Percentiles rank a stretch among this genome's conserved stretches.
Conservation (phyloP, 2,797 vertebrate species). For the Hemitrygon akajei region DNA sequence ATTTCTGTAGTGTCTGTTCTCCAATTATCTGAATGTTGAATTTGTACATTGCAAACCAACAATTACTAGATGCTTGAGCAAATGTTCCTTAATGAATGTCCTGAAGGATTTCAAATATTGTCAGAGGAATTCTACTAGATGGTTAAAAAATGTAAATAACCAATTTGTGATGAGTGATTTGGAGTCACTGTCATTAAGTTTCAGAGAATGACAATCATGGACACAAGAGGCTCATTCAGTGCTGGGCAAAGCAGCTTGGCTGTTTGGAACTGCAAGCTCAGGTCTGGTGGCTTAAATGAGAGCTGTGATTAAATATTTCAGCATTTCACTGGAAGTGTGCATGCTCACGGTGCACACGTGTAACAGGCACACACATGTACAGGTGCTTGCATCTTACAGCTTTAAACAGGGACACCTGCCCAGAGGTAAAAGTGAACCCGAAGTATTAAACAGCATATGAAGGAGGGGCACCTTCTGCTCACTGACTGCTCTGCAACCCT, state of each 20-base stretch:
- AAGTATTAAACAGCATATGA: neutral
- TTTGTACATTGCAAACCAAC: neutral
- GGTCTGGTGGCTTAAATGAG: neutral
- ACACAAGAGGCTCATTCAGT: neutral
- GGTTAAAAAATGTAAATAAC: constrained; percentile 12
- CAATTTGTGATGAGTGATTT: neutral
- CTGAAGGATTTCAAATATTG: neutral
- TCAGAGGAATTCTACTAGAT: neutral
- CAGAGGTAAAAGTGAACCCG: neutral
- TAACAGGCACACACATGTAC: too few relatives aligned
- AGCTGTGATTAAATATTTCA: constrained; percentile 23
- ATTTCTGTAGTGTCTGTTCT: neutral
- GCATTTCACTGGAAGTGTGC: neutral
- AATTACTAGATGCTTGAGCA: neutral
- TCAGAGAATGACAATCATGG: neutral
- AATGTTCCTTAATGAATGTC: neutral
- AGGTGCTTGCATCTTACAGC: too few relatives aligned
- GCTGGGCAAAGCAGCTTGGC: neutral
- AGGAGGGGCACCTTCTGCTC: neutral
- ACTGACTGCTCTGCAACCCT: neutral
- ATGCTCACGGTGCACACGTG: constrained; percentile 6
- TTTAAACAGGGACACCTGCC: too few relatives aligned
- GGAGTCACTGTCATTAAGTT: neutral
- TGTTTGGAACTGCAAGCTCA: neutral
- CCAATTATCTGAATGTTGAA: constrained; percentile 9